Evolutionary conservation across 2,113 vertebrate species (phyloP).

Genomic region (Clupea harengus): DNA sequence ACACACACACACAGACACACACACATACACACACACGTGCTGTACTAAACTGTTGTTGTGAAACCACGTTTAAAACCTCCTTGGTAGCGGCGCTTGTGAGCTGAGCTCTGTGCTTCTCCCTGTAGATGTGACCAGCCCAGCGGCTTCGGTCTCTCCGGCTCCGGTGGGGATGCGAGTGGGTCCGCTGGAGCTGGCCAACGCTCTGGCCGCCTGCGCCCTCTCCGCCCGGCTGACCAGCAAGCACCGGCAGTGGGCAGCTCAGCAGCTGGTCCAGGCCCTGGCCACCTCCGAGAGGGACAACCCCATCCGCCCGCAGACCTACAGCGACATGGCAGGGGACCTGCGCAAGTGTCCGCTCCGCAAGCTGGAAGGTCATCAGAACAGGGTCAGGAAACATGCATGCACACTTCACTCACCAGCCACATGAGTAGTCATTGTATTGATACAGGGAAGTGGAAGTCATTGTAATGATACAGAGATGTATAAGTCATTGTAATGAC

Average conservation of each 20-base stretch:
- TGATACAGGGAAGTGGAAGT: too few relatives aligned
- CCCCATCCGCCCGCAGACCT: constrained; percentile 70
- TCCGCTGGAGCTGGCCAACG: constrained; percentile 76
- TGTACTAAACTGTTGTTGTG: neutral
- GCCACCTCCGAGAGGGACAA: constrained; percentile 65
- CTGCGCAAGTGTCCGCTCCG: constrained; percentile 73
- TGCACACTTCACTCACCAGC: too few relatives aligned
- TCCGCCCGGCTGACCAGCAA: constrained; percentile 69
- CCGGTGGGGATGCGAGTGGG: constrained; percentile 62
- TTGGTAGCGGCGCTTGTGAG: neutral
- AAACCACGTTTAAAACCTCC: neutral
- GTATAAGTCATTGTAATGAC: too few relatives aligned
- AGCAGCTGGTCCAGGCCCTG: constrained; percentile 74
- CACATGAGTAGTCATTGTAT: too few relatives aligned
- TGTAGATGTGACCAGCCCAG: constrained; percentile 63
- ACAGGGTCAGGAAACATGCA: constrained; percentile 58
- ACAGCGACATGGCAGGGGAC: constrained; percentile 75
- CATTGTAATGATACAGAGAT: too few relatives aligned
- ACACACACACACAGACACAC: too few relatives aligned
- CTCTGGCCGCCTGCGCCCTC: constrained; percentile 74
- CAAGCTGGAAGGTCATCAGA: constrained; percentile 77
- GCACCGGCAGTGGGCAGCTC: constrained; percentile 76
- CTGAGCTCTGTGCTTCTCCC: neutral
- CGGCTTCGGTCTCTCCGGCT: constrained; percentile 45
- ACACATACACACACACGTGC: too few relatives aligned